phyloP scores from a whole-genome alignment of 2,888 invertebrate species.

The Dione juno region DNA sequence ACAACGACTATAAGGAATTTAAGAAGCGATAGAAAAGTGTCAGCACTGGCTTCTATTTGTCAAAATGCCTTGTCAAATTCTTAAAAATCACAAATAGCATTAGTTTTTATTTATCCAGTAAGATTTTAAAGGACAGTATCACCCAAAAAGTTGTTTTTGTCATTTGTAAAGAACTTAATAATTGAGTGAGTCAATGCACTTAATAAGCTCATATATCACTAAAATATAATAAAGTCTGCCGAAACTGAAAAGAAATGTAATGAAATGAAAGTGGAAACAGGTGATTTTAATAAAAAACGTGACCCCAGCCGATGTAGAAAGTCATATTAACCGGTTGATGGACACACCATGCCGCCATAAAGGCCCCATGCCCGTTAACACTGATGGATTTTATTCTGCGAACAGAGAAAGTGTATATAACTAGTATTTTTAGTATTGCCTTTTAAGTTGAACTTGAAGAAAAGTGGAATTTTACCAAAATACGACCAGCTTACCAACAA shows the following conservation, averaged over 20 bases:
- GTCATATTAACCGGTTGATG: constrained; percentile 41
- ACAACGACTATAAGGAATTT: no score
- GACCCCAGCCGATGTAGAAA: constrained; percentile 40
- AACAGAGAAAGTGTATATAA: constrained; percentile 32
- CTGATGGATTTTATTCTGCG: constrained; percentile 25
- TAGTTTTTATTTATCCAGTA: no score
- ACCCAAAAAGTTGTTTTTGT: no score
- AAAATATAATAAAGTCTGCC: not conserved
- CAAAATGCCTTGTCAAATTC: no score
- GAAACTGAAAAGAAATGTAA: not conserved
- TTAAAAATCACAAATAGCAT: no score
- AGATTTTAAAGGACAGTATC: no score
- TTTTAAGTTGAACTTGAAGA: not conserved
- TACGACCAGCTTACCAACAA: no score
- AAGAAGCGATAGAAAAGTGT: no score
- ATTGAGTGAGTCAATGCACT: no score
- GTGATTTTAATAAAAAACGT: constrained; percentile 34
- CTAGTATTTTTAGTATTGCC: constrained; percentile 1
- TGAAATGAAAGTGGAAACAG: constrained; percentile 31
- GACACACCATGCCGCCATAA: constrained; percentile 25
- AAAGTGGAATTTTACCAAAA: not conserved
- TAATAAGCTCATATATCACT: no score
- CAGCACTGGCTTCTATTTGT: no score
- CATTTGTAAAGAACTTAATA: no score
- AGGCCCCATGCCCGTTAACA: constrained; percentile 29